A percentile compares a stretch with the other conserved stretches of the same genome.
These are phyloP conservation scores for Oceanodroma leucorhoa DNA, from an alignment of 2,797 vertebrate genomes.

Conservation along the genomic window DNA sequence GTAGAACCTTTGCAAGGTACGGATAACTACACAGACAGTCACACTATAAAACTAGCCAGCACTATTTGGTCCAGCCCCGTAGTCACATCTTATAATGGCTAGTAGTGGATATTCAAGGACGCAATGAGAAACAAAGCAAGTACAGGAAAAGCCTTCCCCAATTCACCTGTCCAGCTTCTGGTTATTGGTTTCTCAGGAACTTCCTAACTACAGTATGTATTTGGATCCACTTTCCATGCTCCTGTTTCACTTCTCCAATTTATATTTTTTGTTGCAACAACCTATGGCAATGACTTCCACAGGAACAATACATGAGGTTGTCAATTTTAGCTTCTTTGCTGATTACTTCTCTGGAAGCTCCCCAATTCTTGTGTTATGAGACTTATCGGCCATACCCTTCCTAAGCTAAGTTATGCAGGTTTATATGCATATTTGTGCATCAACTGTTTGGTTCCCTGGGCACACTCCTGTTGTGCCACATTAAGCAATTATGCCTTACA, in stretches of 20 bases:
- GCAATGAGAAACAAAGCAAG: background rate
- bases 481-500: background rate
- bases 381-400: background rate
- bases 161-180: background rate
- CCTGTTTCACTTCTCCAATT: background rate
- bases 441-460: background rate
- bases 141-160: background rate
- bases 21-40: background rate
- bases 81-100: background rate
- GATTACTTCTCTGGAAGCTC: background rate
- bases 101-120: background rate
- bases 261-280: background rate
- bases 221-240: background rate
- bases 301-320: background rate
- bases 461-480: background rate
- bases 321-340: background rate
- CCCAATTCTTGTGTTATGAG: background rate
- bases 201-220: background rate
- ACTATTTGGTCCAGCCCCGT: accelerated
- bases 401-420: background rate
- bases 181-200: background rate
- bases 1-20: background rate
- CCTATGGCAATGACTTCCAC: background rate
- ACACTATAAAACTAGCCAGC: background rate
- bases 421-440: background rate